phyloP scores from a whole-genome alignment of 2,888 invertebrate species.

The Leucoma salicis region DNA sequence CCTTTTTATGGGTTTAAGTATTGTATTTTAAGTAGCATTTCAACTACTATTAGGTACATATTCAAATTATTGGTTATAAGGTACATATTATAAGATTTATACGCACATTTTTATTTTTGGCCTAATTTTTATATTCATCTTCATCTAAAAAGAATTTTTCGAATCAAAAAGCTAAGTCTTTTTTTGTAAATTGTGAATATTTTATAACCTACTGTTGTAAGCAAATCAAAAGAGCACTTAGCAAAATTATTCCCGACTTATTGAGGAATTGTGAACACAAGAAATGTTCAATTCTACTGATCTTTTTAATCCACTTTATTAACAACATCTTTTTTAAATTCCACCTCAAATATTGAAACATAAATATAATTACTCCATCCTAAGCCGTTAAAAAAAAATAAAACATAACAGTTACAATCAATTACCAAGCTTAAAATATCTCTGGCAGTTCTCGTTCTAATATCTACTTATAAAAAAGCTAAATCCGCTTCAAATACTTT shows the following conservation, averaged over 20 bases:
- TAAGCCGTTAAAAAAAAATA: constrained; percentile 47
- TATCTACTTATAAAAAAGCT: constrained; percentile 60
- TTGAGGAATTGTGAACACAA: constrained; percentile 31
- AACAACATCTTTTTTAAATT: constrained; percentile 56
- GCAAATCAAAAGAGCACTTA: too few relatives aligned
- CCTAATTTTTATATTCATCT: too few relatives aligned
- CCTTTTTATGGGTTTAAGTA: too few relatives aligned
- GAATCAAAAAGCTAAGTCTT: too few relatives aligned
- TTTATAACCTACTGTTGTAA: too few relatives aligned
- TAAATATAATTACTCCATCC: constrained; percentile 59
- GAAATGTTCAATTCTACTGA: constrained; percentile 41
- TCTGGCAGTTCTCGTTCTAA: constrained; percentile 60
- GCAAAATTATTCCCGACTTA: constrained; percentile 18
- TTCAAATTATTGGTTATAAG: too few relatives aligned
- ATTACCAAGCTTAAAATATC: constrained; percentile 74
- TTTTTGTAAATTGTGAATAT: too few relatives aligned
- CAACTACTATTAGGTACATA: too few relatives aligned
- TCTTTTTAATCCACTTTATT: constrained; percentile 58
- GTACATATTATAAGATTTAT: too few relatives aligned
- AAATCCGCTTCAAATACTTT: constrained; percentile 72
- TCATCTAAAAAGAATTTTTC: too few relatives aligned
- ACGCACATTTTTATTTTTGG: too few relatives aligned
- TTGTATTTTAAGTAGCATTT: too few relatives aligned
- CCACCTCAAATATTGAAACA: constrained; percentile 53
- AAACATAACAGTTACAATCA: constrained; percentile 62